These are phyloP conservation scores for Stictonetta naevosa DNA, from an alignment of 2,113 vertebrate genomes.

Conservation along the genomic window DNA sequence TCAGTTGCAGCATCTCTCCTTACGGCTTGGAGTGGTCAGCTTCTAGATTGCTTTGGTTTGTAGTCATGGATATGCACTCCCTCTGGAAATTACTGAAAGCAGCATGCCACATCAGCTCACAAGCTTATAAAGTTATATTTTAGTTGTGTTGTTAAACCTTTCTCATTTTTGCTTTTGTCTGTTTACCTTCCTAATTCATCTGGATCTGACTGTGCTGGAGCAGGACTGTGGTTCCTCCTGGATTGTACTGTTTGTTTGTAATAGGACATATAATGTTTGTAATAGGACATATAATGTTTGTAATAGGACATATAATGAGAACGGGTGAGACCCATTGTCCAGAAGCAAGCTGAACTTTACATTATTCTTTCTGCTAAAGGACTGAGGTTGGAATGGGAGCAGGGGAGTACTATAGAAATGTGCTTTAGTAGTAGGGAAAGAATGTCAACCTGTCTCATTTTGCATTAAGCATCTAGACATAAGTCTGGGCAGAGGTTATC, in stretches of 20 bases:
- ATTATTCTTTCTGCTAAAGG: neutral
- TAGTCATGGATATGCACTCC: slow-evolving; percentile 43
- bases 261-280: neutral
- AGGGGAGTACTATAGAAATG: neutral
- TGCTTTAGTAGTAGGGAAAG: neutral
- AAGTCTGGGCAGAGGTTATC: neutral
- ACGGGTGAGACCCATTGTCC: neutral
- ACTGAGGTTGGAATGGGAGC: neutral
- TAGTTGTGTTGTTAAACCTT: slow-evolving; percentile 48
- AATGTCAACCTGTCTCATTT: neutral
- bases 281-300: no score
- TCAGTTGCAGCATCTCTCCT: neutral
- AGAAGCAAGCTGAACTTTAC: neutral
- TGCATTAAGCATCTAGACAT: neutral
- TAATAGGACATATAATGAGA: neutral
- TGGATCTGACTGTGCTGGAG: slow-evolving; percentile 15
- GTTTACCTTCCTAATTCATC: slow-evolving; percentile 21
- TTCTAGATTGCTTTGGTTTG: slow-evolving; percentile 48
- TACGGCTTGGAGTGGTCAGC: neutral
- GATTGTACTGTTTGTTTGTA: neutral
- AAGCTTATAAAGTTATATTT: slow-evolving; percentile 43
- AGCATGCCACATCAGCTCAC: slow-evolving; percentile 22
- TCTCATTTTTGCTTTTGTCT: slow-evolving; percentile 1
- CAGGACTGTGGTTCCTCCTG: neutral
- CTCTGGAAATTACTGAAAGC: slow-evolving; percentile 62